Percentiles rank a stretch among this genome's conserved stretches.
Evolutionary conservation across 2,797 vertebrate species (phyloP).

Genomic region (Takifugu ocellatus): DNA sequence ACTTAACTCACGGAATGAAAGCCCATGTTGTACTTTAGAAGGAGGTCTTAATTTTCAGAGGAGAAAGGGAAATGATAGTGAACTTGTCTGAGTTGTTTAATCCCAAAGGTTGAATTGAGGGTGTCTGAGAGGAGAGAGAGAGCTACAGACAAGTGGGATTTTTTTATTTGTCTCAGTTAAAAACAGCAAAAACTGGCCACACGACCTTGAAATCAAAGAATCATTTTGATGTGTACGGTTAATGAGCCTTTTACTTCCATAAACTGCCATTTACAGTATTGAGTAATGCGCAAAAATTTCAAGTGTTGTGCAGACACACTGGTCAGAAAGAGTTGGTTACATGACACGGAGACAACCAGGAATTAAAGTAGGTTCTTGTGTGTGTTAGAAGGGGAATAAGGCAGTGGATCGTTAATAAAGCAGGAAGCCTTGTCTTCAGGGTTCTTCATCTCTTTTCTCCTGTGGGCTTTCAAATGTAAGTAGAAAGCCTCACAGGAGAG

Average conservation of each 20-base stretch:
- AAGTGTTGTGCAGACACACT: neutral
- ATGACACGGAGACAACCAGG: too few relatives aligned
- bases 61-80: constrained; percentile 43
- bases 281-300: neutral
- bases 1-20: constrained; percentile 42
- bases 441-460: constrained; percentile 39
- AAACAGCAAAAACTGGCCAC: constrained; percentile 24
- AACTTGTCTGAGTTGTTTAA: constrained; percentile 37
- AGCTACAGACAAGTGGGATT: constrained; percentile 12
- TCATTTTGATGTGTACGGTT: constrained; percentile 18
- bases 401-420: constrained; percentile 5
- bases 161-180: neutral
- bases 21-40: constrained; percentile 59
- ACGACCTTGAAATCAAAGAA: constrained; percentile 46
- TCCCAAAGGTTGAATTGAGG: constrained; percentile 7
- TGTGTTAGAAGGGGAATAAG: constrained; percentile 15
- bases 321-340: neutral
- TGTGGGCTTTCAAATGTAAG: constrained; percentile 58
- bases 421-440: constrained; percentile 22
- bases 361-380: too few relatives aligned
- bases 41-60: constrained; percentile 47
- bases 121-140: constrained; percentile 30
- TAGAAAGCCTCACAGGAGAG: constrained; percentile 51
- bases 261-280: constrained; percentile 3
- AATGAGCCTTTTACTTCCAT: neutral